Conservation (phyloP, 2,888 invertebrate species). For the Drosophila rellima region DNA sequence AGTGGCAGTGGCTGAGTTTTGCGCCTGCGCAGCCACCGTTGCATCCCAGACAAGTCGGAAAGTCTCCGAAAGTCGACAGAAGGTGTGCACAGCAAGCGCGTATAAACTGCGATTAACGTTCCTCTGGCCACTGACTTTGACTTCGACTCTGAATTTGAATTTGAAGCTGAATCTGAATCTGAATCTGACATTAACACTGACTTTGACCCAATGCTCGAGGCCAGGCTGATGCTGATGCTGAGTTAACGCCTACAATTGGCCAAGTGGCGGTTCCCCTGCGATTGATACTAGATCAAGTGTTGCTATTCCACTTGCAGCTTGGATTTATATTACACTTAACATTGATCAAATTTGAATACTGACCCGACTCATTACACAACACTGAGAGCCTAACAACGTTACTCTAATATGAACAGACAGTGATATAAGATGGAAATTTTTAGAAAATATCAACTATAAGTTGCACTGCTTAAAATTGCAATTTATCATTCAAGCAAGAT, state of each 20-base stretch:
- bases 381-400: background rate
- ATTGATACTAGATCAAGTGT: conserved; percentile 15
- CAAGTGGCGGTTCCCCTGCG: background rate
- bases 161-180: background rate
- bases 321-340: conserved; percentile 17
- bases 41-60: conserved; percentile 19
- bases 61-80: conserved; percentile 62
- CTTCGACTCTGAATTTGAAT: conserved; percentile 20
- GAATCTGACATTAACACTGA: conserved; percentile 28
- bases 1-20: conserved; percentile 26
- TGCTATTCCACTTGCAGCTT: background rate
- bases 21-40: conserved; percentile 68
- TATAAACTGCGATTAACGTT: conserved; percentile 83
- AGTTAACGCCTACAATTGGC: conserved; percentile 12
- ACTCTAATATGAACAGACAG: background rate
- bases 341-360: conserved; percentile 8
- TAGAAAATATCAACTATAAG: background rate
- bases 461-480: background rate
- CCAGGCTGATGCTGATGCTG: conserved; percentile 24
- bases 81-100: conserved; percentile 79
- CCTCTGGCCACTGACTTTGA: conserved; percentile 13
- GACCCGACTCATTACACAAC: background rate
- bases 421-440: background rate
- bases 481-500: background rate
- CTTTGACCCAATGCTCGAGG: conserved; percentile 72